Evolutionary conservation across 2,113 vertebrate species (phyloP).

Genomic region (Eulacestoma nigropectus): DNA sequence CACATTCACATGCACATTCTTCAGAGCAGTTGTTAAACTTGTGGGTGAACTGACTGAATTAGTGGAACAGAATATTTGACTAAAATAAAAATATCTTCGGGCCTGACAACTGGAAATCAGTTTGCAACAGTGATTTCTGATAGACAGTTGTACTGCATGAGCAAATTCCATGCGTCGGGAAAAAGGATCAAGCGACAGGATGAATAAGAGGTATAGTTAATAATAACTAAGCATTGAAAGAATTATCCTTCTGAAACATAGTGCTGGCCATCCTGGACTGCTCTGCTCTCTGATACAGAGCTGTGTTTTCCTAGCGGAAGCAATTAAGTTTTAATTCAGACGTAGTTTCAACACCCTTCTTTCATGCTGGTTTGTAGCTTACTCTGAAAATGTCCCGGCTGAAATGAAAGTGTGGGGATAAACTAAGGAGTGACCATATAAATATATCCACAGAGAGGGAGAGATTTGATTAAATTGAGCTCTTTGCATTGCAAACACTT

Average conservation of each 20-base stretch:
- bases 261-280: not conserved
- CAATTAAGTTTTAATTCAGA: not conserved
- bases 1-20: not conserved
- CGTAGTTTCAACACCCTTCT: not conserved
- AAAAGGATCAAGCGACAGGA: not conserved
- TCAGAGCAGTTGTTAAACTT: not conserved
- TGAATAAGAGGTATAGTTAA: not conserved
- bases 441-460: not conserved
- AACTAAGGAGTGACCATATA: not conserved
- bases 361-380: not conserved
- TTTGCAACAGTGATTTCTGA: constrained; percentile 18
- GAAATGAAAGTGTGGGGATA: not conserved
- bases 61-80: not conserved
- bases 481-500: not conserved
- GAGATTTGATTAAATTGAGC: not conserved
- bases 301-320: not conserved
- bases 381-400: not conserved
- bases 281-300: not conserved
- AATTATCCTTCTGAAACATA: not conserved
- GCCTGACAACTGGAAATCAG: not conserved
- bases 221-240: not conserved
- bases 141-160: not conserved
- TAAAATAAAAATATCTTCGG: constrained; percentile 7
- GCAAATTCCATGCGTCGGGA: not conserved
- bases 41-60: not conserved